Evolutionary conservation across 2,113 vertebrate genomes (phyloP).

Genomic region (Ammodramus savannarum): DNA sequence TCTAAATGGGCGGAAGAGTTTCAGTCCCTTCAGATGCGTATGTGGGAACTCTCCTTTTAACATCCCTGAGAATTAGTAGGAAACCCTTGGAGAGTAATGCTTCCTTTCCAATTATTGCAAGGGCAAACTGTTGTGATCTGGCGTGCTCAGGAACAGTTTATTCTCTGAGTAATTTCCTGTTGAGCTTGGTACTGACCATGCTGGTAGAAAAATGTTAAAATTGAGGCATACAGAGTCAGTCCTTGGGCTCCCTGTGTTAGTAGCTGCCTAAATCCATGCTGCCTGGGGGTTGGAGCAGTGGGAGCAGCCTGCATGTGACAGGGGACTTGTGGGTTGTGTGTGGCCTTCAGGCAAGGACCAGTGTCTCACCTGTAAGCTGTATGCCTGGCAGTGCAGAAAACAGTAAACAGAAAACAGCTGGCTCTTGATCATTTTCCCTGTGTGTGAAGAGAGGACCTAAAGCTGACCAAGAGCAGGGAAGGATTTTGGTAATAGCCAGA

Average conservation of each 20-base stretch:
- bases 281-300: not conserved
- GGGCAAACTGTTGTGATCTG: not conserved
- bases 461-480: not conserved
- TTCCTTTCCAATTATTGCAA: not conserved
- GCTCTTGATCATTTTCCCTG: not conserved
- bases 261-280: not conserved
- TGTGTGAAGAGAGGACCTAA: not conserved
- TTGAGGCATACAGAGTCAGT: not conserved
- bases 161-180: not conserved
- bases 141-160: not conserved
- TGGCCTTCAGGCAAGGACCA: not conserved
- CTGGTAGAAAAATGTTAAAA: not conserved
- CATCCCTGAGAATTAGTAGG: not conserved
- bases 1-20: not conserved
- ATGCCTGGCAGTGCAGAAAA: not conserved
- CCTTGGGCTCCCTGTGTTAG: accelerated
- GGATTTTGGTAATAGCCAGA: not conserved
- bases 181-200: not conserved
- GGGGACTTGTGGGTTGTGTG: not conserved
- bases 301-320: not conserved
- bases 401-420: too few relatives aligned
- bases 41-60: not conserved
- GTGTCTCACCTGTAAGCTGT: not conserved
- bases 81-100: not conserved
- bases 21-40: not conserved